These are phyloP conservation scores for Fulica atra DNA, from an alignment of 2,113 vertebrate genomes.

Conservation along the genomic window DNA sequence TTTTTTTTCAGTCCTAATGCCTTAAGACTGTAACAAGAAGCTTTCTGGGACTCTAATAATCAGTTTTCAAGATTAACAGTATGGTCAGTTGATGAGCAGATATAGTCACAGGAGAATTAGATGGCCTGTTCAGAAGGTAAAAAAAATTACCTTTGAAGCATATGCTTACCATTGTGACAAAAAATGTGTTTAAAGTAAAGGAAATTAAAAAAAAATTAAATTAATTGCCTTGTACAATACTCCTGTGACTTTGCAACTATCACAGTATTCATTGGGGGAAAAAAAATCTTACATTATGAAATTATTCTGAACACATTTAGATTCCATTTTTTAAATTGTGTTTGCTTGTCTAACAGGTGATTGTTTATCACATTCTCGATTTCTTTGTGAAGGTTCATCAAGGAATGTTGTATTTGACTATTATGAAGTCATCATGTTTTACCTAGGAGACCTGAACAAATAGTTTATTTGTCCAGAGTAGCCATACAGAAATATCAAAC, in stretches of 20 bases:
- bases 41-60: not conserved
- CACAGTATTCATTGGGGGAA: not conserved
- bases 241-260: not conserved
- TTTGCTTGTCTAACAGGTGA: not conserved
- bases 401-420: not conserved
- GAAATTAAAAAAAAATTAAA: not conserved
- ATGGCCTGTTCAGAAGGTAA: not conserved
- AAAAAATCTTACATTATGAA: not conserved
- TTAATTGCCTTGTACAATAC: not conserved
- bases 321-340: not conserved
- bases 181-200: not conserved
- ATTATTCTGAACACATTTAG: not conserved
- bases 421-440: not conserved
- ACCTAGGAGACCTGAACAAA: not conserved
- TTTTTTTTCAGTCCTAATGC: not conserved
- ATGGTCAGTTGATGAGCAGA: not conserved
- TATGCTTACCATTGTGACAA: not conserved
- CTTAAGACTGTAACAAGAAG: not conserved
- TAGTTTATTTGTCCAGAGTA: not conserved
- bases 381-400: not conserved
- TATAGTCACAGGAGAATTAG: not conserved
- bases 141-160: not conserved
- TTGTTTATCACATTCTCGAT: not conserved
- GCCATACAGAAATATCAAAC: not conserved
- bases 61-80: not conserved